Evolutionary conservation across 2,888 invertebrate species (phyloP).

Genomic region (Polydrusus cervinus): DNA sequence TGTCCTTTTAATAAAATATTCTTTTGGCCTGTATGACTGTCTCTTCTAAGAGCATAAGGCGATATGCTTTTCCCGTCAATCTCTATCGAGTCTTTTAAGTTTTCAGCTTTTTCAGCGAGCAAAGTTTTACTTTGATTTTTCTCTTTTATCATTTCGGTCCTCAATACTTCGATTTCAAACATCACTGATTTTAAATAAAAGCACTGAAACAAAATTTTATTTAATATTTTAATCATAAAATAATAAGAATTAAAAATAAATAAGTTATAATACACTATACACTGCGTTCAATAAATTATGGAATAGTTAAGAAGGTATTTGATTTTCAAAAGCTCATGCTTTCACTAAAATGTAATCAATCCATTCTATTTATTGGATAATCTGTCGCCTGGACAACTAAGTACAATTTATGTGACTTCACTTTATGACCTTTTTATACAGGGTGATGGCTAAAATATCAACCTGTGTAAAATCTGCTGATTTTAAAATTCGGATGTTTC

Average conservation of each 20-base stretch:
- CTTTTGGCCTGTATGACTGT: slow-evolving; percentile 75
- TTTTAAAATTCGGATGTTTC: too few species aligned
- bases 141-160: slow-evolving; percentile 66
- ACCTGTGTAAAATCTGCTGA: too few species aligned
- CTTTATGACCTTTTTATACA: too few species aligned
- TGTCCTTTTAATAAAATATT: slow-evolving; percentile 90
- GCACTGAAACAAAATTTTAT: slow-evolving; percentile 73
- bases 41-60: slow-evolving; percentile 66
- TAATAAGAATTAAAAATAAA: not conserved
- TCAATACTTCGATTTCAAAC: slow-evolving; percentile 87
- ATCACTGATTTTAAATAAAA: slow-evolving; percentile 87
- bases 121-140: slow-evolving; percentile 33
- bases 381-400: too few species aligned
- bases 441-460: too few species aligned
- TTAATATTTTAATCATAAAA: slow-evolving; percentile 31
- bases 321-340: too few species aligned
- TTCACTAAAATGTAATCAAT: too few species aligned
- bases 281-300: too few species aligned
- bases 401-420: too few species aligned
- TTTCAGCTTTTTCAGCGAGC: slow-evolving; percentile 40
- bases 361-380: too few species aligned
- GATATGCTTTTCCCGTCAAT: slow-evolving; percentile 67
- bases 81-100: slow-evolving; percentile 60
- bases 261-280: too few species aligned
- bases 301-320: too few species aligned